These are phyloP conservation scores for Alfaro cultratus DNA, from an alignment of 2,797 vertebrate species.

Conservation along the genomic window DNA sequence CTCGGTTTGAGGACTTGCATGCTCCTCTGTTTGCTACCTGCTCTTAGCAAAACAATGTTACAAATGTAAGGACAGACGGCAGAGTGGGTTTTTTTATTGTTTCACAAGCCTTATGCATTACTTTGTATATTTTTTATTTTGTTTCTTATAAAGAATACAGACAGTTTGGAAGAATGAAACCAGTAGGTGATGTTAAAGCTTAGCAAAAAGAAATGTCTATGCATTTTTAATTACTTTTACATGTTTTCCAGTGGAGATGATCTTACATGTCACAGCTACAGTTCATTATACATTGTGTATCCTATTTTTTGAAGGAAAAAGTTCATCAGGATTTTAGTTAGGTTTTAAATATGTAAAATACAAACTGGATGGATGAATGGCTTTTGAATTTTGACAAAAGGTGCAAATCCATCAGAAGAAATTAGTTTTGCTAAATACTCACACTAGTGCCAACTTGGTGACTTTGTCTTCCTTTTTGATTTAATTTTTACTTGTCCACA, in stretches of 20 bases:
- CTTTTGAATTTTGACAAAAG: background rate
- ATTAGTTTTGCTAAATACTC: background rate
- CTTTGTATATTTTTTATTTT: background rate
- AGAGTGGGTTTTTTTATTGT: background rate
- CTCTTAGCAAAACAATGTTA: background rate
- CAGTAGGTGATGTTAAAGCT: too few relatives aligned
- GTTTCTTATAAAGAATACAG: background rate
- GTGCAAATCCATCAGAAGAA: background rate
- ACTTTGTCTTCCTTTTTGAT: background rate
- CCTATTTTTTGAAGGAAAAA: too few relatives aligned
- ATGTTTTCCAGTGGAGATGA: too few relatives aligned
- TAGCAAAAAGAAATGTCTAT: too few relatives aligned
- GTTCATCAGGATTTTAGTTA: too few relatives aligned
- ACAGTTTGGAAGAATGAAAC: too few relatives aligned
- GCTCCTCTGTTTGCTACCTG: slow-evolving; percentile 21
- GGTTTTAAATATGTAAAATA: too few relatives aligned
- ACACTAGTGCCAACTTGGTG: background rate
- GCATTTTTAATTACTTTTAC: too few relatives aligned
- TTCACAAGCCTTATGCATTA: background rate
- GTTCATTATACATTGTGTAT: too few relatives aligned
- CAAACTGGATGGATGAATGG: background rate
- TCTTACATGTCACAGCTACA: too few relatives aligned
- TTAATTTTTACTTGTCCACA: background rate
- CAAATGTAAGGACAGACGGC: background rate
- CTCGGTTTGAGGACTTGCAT: slow-evolving; percentile 30